Conservation (phyloP, 1,140 invertebrate genomes). For the Ceratoteleas bidentatus region DNA sequence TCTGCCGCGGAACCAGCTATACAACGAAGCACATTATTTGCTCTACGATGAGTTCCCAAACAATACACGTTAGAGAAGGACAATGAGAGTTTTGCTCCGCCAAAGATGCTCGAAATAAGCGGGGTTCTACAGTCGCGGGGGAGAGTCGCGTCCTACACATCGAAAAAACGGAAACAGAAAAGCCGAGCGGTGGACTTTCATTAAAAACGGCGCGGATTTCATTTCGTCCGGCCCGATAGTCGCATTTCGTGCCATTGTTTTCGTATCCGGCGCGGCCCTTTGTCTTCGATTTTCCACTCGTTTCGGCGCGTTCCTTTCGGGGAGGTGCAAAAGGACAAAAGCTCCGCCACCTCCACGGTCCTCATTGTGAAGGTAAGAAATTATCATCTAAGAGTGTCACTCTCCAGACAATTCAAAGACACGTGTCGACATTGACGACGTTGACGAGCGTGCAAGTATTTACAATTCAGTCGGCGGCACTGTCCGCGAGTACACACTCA, state of each 20-base stretch:
- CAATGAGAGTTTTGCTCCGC: conserved; percentile 30
- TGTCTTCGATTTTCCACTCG: not conserved
- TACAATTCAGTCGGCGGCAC: conserved; percentile 61
- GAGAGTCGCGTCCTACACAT: conserved; percentile 9
- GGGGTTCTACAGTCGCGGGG: conserved; percentile 24
- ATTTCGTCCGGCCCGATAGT: conserved; percentile 28
- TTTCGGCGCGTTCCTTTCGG: conserved; percentile 18
- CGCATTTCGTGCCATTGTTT: conserved; percentile 36
- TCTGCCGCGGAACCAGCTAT: conserved; percentile 32
- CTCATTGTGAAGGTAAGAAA: conserved; percentile 62
- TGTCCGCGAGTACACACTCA: conserved; percentile 37
- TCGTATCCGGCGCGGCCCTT: conserved; percentile 4
- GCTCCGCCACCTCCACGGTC: conserved; percentile 62
- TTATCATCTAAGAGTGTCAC: conserved; percentile 60
- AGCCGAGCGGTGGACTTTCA: conserved; percentile 9
- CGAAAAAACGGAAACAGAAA: conserved; percentile 1
- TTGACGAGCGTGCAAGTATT: conserved; percentile 65
- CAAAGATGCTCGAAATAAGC: conserved; percentile 27
- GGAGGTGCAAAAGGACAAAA: conserved; percentile 62
- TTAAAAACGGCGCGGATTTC: conserved; percentile 34
- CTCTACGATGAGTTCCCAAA: conserved; percentile 35
- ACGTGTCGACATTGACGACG: conserved; percentile 51
- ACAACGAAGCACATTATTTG: conserved; percentile 60
- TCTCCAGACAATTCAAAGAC: conserved; percentile 60
- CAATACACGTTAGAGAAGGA: conserved; percentile 23